Evolutionary conservation across 2,797 vertebrate genomes (phyloP).

Genomic region (Pangasius sanitwongsei): DNA sequence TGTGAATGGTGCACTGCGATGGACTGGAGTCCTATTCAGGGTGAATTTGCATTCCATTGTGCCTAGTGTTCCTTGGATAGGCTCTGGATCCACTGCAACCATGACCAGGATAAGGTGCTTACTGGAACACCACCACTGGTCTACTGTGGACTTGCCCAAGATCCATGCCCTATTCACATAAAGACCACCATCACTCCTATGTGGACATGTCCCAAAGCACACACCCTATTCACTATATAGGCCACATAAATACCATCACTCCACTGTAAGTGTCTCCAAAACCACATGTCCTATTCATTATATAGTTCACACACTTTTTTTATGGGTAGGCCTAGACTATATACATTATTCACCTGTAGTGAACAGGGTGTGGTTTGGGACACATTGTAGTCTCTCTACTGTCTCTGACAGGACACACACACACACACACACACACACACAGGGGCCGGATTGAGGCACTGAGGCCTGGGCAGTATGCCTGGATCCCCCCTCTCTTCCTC

Average conservation of each 20-base stretch:
- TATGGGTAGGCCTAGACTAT: not conserved
- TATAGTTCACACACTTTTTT: not conserved
- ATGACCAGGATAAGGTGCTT: not conserved
- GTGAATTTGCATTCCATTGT: not conserved
- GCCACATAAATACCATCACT: not conserved
- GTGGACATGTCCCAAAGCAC: not conserved
- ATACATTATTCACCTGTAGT: slow-evolving; percentile 21
- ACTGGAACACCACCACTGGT: not conserved
- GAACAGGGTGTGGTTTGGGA: not conserved
- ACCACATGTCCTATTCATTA: not conserved
- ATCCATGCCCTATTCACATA: not conserved
- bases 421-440: slow-evolving; percentile 13
- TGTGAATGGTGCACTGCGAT: not conserved
- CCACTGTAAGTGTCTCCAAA: not conserved
- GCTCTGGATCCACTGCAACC: not conserved
- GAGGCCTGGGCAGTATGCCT: slow-evolving; percentile 38
- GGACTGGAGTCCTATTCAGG: not conserved
- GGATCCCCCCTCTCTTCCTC: slow-evolving; percentile 48
- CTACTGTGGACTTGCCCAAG: not conserved
- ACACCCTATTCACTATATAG: not conserved
- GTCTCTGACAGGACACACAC: slow-evolving; percentile 14
- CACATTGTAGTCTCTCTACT: not conserved
- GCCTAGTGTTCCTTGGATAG: not conserved
- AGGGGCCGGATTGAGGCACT: slow-evolving; percentile 34
- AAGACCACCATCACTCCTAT: not conserved